Conservation (phyloP, 2,113 vertebrate genomes). For the Lagopus leucura region DNA sequence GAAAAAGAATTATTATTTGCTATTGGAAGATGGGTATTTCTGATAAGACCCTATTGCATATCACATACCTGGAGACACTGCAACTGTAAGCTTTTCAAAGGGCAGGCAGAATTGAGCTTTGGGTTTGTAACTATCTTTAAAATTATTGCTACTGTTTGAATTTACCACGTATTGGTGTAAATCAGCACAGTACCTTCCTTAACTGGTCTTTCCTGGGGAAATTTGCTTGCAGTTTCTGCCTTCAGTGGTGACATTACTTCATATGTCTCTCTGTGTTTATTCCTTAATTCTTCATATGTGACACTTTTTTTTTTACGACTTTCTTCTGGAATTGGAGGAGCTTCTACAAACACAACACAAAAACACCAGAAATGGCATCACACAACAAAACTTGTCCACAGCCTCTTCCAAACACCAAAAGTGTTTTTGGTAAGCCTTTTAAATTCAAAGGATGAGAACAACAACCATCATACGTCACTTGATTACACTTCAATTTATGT, state of each 20-base stretch:
- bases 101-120: neutral
- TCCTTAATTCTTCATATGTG: constrained; percentile 84
- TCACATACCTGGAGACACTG: neutral
- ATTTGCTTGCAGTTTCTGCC: constrained; percentile 71
- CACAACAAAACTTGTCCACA: neutral
- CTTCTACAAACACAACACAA: constrained; percentile 71
- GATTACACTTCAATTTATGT: neutral
- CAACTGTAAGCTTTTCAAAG: neutral
- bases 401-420: neutral
- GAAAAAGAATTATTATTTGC: neutral
- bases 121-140: neutral
- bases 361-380: neutral
- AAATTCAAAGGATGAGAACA: neutral
- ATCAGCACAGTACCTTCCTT: constrained; percentile 75
- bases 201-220: constrained; percentile 72
- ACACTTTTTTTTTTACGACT: constrained; percentile 77
- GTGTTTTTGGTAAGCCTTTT: neutral
- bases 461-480: neutral
- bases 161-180: neutral
- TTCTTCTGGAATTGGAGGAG: constrained; percentile 73
- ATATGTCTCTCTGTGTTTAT: constrained; percentile 79
- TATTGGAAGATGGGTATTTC: neutral
- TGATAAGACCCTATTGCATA: neutral
- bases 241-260: constrained; percentile 77
- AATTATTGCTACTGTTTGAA: neutral